Base-by-base conservation (phyloP, 2,888 invertebrate species). In the Caenorhabditis macrosperma region DNA sequence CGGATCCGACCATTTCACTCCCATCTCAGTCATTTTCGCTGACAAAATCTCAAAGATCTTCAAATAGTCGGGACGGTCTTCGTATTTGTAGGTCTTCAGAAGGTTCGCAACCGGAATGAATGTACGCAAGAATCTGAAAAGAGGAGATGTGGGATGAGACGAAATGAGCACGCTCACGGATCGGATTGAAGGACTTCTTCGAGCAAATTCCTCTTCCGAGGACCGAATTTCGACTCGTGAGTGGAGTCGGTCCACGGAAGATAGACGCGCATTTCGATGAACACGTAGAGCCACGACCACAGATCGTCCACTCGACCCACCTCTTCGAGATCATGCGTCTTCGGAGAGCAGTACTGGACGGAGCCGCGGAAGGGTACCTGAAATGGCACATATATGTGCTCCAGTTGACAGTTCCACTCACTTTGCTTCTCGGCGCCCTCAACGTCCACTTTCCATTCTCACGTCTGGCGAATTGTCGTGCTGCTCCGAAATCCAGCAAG, bases 281-380 rank as follows among this genome's bases (percentile, higher is more conserved):
- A 46, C 10, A 80, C 38, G 52, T 76, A 78, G 26, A 72, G 22
- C 78, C 78, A 78, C 35, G 71, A 71, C 78, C 78, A 78, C 10
- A 78, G 41, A 68, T 78, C 78, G 57, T 78, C 78, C 5, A 72
- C 60, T 33, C 78, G 24, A 12, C 67, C 67, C 3, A 66, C 44
- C 33, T 80, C 80, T n/a, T 61, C 22, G 9, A 26, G n/a, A 20
- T 80, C 54, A 50, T 80, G 80, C 76, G 76, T 76, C 22, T 57
- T 76, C 20, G 57, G 48, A 6, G 80, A 80, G 33, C 80, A 80
- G 55, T 80, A 80, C 28, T 74, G 71, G 15, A 71, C 22, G 0
- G 76, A 68, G 22, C 80, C 80, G n/a, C 76, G 71, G 63, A 80
- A 75, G 10, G 61, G 54, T 12, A 52, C 60, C 20, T n/a, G n/a